phyloP scores from a whole-genome alignment of 2,888 invertebrate genomes.

The Macaria notata region DNA sequence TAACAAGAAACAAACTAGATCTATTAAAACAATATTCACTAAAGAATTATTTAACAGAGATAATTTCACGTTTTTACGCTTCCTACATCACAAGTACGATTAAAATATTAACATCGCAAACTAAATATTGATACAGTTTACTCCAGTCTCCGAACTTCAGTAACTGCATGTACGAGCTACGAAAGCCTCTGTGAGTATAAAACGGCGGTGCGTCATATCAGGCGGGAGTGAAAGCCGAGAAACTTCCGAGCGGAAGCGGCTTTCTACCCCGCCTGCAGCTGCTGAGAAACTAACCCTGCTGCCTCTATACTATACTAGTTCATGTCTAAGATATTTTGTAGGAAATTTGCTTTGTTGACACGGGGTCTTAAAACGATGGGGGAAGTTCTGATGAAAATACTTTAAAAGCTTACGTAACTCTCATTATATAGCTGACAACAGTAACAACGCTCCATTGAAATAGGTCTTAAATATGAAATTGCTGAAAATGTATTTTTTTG shows the following conservation, averaged over 20 bases:
- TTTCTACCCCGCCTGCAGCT: slow-evolving; percentile 74
- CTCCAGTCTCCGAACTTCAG: neutral
- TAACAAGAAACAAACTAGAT: no score
- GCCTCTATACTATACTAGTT: slow-evolving; percentile 26
- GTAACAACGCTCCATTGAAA: no score
- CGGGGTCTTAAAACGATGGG: no score
- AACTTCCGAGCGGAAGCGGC: slow-evolving; percentile 77
- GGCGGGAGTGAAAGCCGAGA: slow-evolving; percentile 73
- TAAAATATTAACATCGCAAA: neutral
- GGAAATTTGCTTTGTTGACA: no score
- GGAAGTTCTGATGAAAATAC: no score
- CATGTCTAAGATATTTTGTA: slow-evolving; percentile 5
- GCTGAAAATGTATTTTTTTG: no score
- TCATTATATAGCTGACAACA: no score
- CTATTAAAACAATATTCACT: no score
- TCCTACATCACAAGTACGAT: slow-evolving; percentile 11
- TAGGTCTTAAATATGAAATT: no score
- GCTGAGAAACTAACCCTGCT: slow-evolving; percentile 60
- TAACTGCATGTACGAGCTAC: no score
- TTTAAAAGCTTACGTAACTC: no score
- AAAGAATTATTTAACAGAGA: neutral
- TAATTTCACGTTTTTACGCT: slow-evolving; percentile 11
- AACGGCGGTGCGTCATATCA: slow-evolving; percentile 49
- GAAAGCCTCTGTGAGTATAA: no score
- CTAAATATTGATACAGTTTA: neutral